Evolutionary conservation across 2,888 invertebrate species (phyloP).

Genomic region (Cistogaster globosa): DNA sequence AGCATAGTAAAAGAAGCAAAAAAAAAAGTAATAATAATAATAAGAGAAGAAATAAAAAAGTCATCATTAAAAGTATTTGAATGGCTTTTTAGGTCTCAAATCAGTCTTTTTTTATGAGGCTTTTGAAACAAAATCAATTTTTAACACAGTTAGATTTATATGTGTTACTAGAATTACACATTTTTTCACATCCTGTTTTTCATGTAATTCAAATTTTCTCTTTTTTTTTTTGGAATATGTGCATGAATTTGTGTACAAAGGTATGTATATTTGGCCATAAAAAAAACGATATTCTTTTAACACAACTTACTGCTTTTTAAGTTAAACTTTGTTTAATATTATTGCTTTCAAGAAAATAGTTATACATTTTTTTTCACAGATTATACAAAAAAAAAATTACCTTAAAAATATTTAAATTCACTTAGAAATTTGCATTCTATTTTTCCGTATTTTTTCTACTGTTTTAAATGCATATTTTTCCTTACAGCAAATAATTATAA

Average conservation of each 20-base stretch:
- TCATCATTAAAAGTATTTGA: conserved; percentile 65
- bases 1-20: conserved; percentile 55
- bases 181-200: conserved; percentile 1
- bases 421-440: conserved; percentile 52
- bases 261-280: neutral
- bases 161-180: conserved; percentile 60
- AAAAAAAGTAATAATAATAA: conserved; percentile 23
- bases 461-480: neutral
- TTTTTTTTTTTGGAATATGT: conserved; percentile 4
- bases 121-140: conserved; percentile 69
- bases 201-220: conserved; percentile 27
- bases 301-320: conserved; percentile 22
- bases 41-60: conserved; percentile 18
- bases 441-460: neutral
- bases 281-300: conserved; percentile 45
- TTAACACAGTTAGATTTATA: conserved; percentile 60
- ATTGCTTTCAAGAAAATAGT: conserved; percentile 49
- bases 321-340: neutral
- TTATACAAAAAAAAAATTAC: conserved; percentile 45
- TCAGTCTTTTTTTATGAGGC: conserved; percentile 53
- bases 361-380: conserved; percentile 66
- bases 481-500: neutral
- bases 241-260: neutral
- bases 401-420: conserved; percentile 43
- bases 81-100: conserved; percentile 66